Percentiles rank a stretch among this genome's conserved stretches.
Evolutionary conservation across 2,797 vertebrate genomes (phyloP).

Genomic region (Chromobotia macracanthus): DNA sequence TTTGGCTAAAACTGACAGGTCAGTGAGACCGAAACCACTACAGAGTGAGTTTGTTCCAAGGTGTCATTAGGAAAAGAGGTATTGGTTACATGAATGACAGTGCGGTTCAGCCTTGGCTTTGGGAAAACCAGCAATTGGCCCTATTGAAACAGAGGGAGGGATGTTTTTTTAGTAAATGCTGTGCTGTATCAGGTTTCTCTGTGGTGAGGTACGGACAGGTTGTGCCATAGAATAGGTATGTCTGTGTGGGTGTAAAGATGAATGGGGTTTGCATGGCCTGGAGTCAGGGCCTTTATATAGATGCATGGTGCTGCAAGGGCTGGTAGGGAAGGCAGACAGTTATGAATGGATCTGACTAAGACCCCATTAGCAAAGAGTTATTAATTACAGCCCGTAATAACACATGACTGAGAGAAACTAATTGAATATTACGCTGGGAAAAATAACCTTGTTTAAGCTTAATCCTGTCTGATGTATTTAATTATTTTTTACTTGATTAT

Average conservation of each 20-base stretch:
- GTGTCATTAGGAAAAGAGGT: slow-evolving; percentile 13
- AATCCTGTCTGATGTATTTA: slow-evolving; percentile 7
- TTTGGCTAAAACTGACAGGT: slow-evolving; percentile 21
- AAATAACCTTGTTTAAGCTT: slow-evolving; percentile 41
- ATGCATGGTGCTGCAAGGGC: slow-evolving; percentile 23
- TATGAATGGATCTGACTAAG: slow-evolving; percentile 55
- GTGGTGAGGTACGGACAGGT: slow-evolving; percentile 24
- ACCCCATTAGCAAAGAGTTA: slow-evolving; percentile 58
- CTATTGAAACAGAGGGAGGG: background rate
- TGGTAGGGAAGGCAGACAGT: slow-evolving; percentile 48
- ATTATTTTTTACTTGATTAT: background rate
- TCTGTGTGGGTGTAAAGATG: slow-evolving; percentile 55
- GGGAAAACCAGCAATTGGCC: slow-evolving; percentile 19
- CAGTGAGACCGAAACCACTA: slow-evolving; percentile 36
- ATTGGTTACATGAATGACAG: slow-evolving; percentile 29
- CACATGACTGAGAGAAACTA: slow-evolving; percentile 56
- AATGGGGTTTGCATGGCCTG: slow-evolving; percentile 54
- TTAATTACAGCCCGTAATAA: slow-evolving; percentile 61
- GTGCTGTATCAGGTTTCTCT: slow-evolving; percentile 45
- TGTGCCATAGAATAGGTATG: slow-evolving; percentile 17
- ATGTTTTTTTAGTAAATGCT: slow-evolving; percentile 42
- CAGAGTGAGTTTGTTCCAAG: slow-evolving; percentile 13
- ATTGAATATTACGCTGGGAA: slow-evolving; percentile 46
- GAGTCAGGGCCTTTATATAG: slow-evolving; percentile 56
- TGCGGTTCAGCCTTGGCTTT: slow-evolving; percentile 28